Conservation (phyloP, 2,113 vertebrate species). For the Tachuris rubrigastra region DNA sequence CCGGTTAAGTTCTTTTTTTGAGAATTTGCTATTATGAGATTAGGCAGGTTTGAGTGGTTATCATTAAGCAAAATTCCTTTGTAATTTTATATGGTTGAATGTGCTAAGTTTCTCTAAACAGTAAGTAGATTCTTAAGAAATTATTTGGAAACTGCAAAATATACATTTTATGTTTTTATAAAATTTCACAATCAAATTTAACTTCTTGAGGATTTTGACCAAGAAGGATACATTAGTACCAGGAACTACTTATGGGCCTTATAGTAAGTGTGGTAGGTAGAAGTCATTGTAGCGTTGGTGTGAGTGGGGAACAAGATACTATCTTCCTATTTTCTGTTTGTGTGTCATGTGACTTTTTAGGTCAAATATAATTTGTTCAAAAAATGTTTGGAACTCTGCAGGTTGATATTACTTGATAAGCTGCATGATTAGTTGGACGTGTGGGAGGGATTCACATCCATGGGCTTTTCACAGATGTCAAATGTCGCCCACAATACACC, state of each 20-base stretch:
- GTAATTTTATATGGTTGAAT: not conserved
- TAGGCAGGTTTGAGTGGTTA: not conserved
- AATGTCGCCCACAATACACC: not conserved
- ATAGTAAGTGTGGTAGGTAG: not conserved
- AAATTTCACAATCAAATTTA: not conserved
- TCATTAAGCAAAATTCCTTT: not conserved
- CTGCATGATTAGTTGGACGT: not conserved
- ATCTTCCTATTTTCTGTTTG: not conserved
- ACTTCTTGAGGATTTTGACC: not conserved
- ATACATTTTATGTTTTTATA: not conserved
- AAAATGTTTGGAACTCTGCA: not conserved
- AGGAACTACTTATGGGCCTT: not conserved
- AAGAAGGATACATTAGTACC: not conserved
- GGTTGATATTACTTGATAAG: not conserved
- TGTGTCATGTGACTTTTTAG: not conserved
- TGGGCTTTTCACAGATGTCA: slow-evolving; percentile 26
- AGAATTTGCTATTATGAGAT: not conserved
- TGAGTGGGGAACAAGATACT: not conserved
- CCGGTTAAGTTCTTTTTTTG: not conserved
- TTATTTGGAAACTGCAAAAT: not conserved
- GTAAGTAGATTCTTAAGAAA: not conserved
- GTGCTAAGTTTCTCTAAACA: not conserved
- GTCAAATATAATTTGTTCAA: not conserved
- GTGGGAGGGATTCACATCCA: not conserved
- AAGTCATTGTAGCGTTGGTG: not conserved